Percentiles rank a stretch among this genome's conserved stretches.
Conservation (phyloP, 2,113 vertebrate species). For the Manacus vitellinus region DNA sequence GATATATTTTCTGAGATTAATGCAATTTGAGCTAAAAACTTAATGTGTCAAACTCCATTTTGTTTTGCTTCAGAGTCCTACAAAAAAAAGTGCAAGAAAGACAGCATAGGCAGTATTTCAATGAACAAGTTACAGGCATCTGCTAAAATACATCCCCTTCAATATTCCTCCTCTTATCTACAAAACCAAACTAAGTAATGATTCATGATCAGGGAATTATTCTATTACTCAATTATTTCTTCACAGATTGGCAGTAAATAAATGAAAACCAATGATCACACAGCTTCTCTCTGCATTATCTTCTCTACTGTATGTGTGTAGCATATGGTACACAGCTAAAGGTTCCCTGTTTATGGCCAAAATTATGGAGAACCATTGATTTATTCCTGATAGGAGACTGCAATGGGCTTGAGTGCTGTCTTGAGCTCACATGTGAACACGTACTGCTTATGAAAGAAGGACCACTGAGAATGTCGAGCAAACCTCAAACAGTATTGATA, state of each 20-base stretch:
- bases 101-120: neutral
- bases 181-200: neutral
- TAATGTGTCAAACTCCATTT: neutral
- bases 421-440: neutral
- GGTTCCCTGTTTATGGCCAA: neutral
- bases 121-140: neutral
- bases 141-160: neutral
- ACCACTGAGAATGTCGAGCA: neutral
- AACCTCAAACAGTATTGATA: neutral
- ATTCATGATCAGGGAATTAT: neutral
- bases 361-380: neutral
- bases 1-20: neutral
- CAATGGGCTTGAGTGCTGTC: neutral
- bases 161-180: neutral
- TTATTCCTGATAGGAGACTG: neutral
- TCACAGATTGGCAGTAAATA: neutral
- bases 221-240: neutral
- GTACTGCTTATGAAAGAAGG: neutral
- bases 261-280: neutral
- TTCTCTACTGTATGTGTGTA: neutral
- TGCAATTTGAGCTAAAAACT: neutral
- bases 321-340: rapidly evolving
- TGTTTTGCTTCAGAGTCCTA: neutral
- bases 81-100: neutral
- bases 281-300: neutral